Percentiles rank a stretch among this genome's conserved stretches.
phyloP scores from a whole-genome alignment of 2,888 invertebrate species.

The Tortrix viridana region DNA sequence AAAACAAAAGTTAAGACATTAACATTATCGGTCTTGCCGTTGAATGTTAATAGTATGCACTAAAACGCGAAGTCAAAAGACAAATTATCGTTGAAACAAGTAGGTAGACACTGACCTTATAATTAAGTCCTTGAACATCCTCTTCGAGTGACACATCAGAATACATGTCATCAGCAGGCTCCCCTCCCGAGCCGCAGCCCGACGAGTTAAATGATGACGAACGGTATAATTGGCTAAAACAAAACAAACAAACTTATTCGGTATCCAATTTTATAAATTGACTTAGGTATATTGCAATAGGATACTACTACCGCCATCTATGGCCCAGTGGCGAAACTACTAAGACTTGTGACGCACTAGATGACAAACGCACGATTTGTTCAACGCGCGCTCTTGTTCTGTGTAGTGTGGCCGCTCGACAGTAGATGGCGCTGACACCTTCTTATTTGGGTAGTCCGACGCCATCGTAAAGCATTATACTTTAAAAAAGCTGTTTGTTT shows the following conservation, averaged over 20 bases:
- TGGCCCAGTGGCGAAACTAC: constrained; percentile 14
- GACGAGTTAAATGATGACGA: constrained; percentile 97
- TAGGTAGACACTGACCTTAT: constrained; percentile 87
- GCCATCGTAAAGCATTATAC: no score
- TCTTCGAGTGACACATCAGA: constrained; percentile 96
- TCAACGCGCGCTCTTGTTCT: neutral
- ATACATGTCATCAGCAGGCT: constrained; percentile 97
- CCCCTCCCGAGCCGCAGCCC: constrained; percentile 95
- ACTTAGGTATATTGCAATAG: constrained; percentile 7
- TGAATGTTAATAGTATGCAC: neutral
- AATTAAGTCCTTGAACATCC: constrained; percentile 96
- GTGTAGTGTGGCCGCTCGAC: constrained; percentile 25
- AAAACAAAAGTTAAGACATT: no score
- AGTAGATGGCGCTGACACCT: constrained; percentile 59
- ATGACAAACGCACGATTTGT: neutral
- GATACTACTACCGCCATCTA: constrained; percentile 53
- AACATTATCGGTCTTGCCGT: neutral
- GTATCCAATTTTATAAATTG: neutral
- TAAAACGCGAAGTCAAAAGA: neutral
- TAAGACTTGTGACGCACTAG: neutral
- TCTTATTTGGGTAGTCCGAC: neutral
- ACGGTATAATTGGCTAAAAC: constrained; percentile 93
- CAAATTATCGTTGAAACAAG: neutral
- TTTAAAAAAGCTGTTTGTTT: no score
- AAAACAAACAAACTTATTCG: constrained; percentile 43